Evolutionary conservation across 2,888 invertebrate species (phyloP).

Genomic region (Corbicula japonica): DNA sequence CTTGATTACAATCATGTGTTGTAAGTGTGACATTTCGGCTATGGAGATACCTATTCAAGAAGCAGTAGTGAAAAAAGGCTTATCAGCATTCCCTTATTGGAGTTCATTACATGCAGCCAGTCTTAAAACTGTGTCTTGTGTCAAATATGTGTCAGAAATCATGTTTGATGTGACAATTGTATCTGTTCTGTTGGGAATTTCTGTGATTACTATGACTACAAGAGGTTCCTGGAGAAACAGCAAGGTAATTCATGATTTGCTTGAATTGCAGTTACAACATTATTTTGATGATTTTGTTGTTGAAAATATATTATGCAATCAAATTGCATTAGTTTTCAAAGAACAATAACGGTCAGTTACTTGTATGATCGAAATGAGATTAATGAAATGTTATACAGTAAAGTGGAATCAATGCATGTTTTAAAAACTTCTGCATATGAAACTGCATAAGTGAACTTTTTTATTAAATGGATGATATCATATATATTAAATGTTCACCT

Average conservation of each 20-base stretch:
- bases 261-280: no score
- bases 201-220: conserved; percentile 22
- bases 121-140: conserved; percentile 8
- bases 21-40: conserved; percentile 2
- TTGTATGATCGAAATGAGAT: no score
- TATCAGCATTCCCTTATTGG: conserved; percentile 9
- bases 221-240: conserved; percentile 7
- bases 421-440: no score
- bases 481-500: no score
- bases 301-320: no score
- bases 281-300: background rate
- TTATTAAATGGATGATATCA: no score
- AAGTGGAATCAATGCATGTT: no score
- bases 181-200: conserved; percentile 33
- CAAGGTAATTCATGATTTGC: conserved; percentile 9
- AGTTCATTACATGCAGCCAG: background rate
- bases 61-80: background rate
- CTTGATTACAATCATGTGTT: background rate
- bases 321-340: no score
- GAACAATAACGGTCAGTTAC: no score
- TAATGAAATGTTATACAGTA: no score
- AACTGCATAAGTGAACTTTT: no score
- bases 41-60: background rate
- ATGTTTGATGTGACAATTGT: conserved; percentile 37
- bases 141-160: conserved; percentile 20